phyloP scores from a whole-genome alignment of 2,797 vertebrate species.

The Coracias cyanogaster region DNA sequence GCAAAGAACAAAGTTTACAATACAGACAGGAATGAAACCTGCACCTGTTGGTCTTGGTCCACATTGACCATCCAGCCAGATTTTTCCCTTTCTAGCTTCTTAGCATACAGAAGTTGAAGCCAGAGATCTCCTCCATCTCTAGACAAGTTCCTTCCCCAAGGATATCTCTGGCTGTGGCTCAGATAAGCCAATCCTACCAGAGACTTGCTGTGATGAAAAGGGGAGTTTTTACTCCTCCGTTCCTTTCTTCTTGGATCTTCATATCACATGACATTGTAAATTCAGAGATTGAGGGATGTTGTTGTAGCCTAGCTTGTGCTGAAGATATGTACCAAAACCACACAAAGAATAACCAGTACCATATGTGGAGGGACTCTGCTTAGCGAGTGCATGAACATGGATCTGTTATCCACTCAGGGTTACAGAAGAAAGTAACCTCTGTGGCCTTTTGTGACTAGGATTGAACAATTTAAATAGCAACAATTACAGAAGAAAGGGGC shows the following conservation, averaged over 20 bases:
- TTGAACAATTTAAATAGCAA: neutral
- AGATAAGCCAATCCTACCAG: neutral
- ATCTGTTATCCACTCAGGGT: neutral
- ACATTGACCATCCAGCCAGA: neutral
- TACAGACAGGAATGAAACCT: neutral
- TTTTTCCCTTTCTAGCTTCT: neutral
- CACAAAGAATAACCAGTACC: neutral
- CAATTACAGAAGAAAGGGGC: neutral
- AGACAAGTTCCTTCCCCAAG: neutral
- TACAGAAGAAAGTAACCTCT: neutral
- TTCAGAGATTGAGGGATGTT: neutral
- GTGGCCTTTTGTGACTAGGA: neutral
- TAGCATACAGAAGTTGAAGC: neutral
- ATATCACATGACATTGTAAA: neutral
- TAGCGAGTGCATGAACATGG: rapidly evolving
- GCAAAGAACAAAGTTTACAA: neutral
- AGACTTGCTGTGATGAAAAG: neutral
- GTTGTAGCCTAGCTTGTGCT: neutral
- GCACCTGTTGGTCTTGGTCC: neutral
- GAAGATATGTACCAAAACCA: neutral
- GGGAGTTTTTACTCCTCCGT: neutral
- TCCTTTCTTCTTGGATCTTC: neutral
- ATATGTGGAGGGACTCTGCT: neutral
- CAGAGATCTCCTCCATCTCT: neutral
- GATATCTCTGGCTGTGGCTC: neutral